Base-by-base conservation (phyloP, 2,888 invertebrate genomes). In the Coremacera marginata region DNA sequence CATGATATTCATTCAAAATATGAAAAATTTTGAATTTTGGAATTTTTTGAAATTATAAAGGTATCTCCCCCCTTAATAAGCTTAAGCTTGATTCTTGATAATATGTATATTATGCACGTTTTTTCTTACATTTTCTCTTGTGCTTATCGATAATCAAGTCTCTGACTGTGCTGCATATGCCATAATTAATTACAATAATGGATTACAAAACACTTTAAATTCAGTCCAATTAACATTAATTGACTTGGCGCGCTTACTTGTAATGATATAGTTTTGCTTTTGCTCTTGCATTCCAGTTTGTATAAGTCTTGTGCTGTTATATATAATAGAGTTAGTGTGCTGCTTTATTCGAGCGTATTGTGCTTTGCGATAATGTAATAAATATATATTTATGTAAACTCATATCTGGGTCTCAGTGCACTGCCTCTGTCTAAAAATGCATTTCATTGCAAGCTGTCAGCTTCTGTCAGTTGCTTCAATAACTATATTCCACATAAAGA, bases 161-260 rank as follows among this genome's bases (percentile, higher is more conserved):
- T 4, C 14, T 37, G 9, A 37, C 60, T 22, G 3, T 44, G 62
- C 49, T 72, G 34, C 70, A 52, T 44, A 60, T 60, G 72, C 72
- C 49, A 49, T 72, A 60, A 72, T 72, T 72, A 72, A 72, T 72
- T 62, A 72, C n/a, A 72, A 60, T 60, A 72, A 72, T 72, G 72
- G 72, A 72, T 44, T 72, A 62, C 72, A 62, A 62, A 72, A 72
- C 72, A 72, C 72, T 72, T 72, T 60, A 62, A 27, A 44, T 72
- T 49, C 72, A 72, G 62, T 62, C 49, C 72, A 72, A 72, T 72
- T 72, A 72, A 60, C 60, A 72, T 72, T 62, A 72, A 62, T 72
- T 72, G 70, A 55, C 70, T 70, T 34, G 55, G 70, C 70, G 70
- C 31, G 25, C 16, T 63, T 11, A 8, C 31, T 63, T 63, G 62